Base-by-base conservation (phyloP, 2,113 vertebrate species). In the Peucedramus taeniatus region DNA sequence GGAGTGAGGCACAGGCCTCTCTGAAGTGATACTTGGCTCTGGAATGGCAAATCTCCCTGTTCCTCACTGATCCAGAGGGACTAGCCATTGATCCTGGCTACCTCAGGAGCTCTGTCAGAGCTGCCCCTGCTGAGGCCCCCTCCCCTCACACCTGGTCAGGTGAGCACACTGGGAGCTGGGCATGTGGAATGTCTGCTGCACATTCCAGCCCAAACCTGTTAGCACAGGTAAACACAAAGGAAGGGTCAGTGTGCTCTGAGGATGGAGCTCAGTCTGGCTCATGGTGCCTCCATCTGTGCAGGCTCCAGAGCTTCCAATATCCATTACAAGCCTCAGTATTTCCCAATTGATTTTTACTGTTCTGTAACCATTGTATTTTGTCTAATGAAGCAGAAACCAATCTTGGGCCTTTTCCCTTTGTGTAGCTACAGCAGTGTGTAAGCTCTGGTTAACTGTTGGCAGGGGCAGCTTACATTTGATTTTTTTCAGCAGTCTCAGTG, bases 371-470 rank as follows among this genome's bases (percentile, higher is more conserved):
- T 71, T 74, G 93, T 94, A n/a, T 95, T 96, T 96, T 91, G 83
- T 94, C 91, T 90, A 93, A 96, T 97, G 94, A 93, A 93, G 93
- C 94, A 96, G 93, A 96, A 97, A 93, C 95, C 93, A 87, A 86
- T 96, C 70, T 66, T 30, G 6, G 83, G 92, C 70, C 60, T 66
- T 77, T 91, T 87, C 53, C 45, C 40, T 79, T 60, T 86, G 91
- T 80, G 79, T 45, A 94, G 94, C 92, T 87, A 35, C 87, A 90
- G 92, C 59, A 40, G 4, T 40, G 71, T 57, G 84, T 74, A 19
- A 88, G 92, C 90, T 93, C 87, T 96, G 92, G 88, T 94, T 93
- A 96, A 96, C 85, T 59, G 68, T 26, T 90, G 88, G 87, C 87
- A 83, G 40, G 21, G 26, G 39, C 31, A 83, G 85, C 92, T 54